Conservation (phyloP, 1,140 invertebrate species). For the Atopsyche davidsoni region DNA sequence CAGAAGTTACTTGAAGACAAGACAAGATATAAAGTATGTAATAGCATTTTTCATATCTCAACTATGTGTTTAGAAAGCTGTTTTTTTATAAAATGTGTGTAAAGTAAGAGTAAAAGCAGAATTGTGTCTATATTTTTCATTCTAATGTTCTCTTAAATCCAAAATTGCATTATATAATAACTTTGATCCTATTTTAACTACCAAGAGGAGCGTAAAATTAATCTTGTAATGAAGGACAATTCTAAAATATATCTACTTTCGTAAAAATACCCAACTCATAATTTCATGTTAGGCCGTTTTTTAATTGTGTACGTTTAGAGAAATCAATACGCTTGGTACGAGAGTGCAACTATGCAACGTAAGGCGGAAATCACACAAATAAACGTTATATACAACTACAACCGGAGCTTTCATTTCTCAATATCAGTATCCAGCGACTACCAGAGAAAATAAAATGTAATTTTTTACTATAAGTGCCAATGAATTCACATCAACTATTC, state of each 20-base stretch:
- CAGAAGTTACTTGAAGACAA: too few species aligned
- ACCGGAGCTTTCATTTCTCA: too few species aligned
- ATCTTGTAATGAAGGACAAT: neutral
- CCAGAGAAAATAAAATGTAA: too few species aligned
- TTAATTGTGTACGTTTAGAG: neutral
- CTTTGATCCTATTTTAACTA: constrained; percentile 9
- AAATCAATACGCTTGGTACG: constrained; percentile 4
- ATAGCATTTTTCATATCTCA: neutral
- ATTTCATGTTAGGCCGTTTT: constrained; percentile 3
- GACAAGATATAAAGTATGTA: too few species aligned
- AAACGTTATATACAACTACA: too few species aligned
- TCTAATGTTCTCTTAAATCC: neutral
- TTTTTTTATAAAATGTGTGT: neutral
- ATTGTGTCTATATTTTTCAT: constrained; percentile 1
- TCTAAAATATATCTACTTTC: constrained; percentile 9
- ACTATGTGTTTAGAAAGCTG: constrained; percentile 1
- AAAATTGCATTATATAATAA: neutral
- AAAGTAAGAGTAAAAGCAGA: neutral
- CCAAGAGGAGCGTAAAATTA: neutral
- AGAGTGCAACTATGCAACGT: too few species aligned
- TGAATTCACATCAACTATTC: too few species aligned
- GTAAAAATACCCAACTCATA: neutral
- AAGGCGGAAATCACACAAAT: too few species aligned
- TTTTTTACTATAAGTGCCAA: too few species aligned
- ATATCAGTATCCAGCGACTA: too few species aligned